Conservation (phyloP, 2,797 vertebrate genomes). For the Loris lydekkerianus region DNA sequence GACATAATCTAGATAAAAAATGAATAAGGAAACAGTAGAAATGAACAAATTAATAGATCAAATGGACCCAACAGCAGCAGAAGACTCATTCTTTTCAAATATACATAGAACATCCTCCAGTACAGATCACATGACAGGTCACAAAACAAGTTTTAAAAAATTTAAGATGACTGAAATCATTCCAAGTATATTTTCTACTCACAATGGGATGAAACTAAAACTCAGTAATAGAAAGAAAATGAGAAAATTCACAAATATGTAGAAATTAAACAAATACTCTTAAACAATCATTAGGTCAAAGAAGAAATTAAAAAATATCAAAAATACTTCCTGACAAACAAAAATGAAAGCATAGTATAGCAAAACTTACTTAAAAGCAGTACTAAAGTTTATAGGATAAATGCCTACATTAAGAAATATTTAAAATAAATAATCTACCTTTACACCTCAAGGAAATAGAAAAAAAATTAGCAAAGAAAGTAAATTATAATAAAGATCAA, state of each 20-base stretch:
- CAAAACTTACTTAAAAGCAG: background rate
- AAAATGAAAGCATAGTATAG: background rate
- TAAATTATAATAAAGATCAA: background rate
- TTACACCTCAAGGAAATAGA: background rate
- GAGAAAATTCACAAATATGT: background rate
- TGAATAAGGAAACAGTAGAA: too few species aligned
- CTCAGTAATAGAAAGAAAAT: background rate
- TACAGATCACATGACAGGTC: background rate
- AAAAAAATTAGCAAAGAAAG: background rate
- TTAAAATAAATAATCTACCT: background rate
- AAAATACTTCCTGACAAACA: background rate
- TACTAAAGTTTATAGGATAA: background rate
- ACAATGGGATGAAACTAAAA: background rate
- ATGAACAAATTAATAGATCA: too few species aligned
- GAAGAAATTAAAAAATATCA: too few species aligned
- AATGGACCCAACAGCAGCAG: too few species aligned
- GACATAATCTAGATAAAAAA: too few species aligned
- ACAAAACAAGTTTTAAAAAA: background rate
- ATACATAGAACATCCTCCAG: background rate
- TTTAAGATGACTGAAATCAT: background rate
- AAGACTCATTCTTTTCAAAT: too few species aligned
- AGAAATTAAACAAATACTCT: background rate
- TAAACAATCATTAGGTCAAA: too few species aligned
- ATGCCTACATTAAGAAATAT: background rate
- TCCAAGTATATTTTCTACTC: background rate